Evolutionary conservation across 1,140 invertebrate genomes (phyloP).

Genomic region (Monomorium pharaonis): DNA sequence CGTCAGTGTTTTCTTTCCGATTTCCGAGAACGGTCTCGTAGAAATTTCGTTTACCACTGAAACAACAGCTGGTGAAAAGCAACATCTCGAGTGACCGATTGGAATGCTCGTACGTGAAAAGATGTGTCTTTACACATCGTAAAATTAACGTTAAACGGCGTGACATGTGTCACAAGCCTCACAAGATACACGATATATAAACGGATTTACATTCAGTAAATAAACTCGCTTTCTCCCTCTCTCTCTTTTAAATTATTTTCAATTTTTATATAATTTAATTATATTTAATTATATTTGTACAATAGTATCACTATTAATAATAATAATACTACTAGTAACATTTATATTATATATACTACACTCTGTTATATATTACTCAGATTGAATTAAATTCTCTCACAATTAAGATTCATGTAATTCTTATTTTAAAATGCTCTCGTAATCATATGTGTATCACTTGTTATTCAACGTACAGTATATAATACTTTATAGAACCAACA

Average conservation of each 20-base stretch:
- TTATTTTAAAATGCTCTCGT: too few relatives aligned
- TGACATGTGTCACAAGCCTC: constrained; percentile 6
- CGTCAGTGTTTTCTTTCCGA: constrained; percentile 20
- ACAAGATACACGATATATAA: background rate
- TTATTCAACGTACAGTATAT: background rate
- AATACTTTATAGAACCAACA: background rate
- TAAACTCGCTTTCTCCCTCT: background rate
- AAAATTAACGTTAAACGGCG: constrained; percentile 36
- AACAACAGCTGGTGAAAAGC: constrained; percentile 48
- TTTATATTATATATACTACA: too few relatives aligned
- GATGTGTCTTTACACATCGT: constrained; percentile 30
- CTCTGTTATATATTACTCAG: too few relatives aligned
- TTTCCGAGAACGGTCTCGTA: constrained; percentile 31
- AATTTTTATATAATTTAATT: background rate
- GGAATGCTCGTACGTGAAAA: constrained; percentile 16
- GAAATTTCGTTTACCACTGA: constrained; percentile 41
- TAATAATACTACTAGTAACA: background rate
- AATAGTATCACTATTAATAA: background rate
- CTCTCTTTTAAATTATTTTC: background rate
- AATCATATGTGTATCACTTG: background rate
- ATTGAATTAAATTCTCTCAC: too few relatives aligned
- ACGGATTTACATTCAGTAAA: background rate
- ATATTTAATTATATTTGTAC: background rate
- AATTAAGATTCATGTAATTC: too few relatives aligned
- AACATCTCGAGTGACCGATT: constrained; percentile 32